Base-by-base conservation (phyloP, 2,888 invertebrate genomes). In the Agonopterix alstromeriana region DNA sequence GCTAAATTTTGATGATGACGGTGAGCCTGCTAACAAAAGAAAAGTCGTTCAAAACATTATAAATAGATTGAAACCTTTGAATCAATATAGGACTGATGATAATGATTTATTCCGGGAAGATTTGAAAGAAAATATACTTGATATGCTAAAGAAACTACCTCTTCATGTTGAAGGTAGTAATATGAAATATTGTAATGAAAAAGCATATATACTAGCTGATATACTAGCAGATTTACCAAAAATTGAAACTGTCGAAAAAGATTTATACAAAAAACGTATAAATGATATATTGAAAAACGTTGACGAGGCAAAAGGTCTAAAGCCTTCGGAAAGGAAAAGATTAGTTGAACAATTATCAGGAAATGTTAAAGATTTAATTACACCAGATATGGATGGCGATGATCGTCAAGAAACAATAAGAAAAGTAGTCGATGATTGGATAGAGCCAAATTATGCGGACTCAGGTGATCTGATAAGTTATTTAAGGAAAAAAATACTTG, bases 71-170 rank as follows among this genome's bases (percentile, higher is more conserved):
- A 62, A 58, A 43, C 46, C 55, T 41, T 38, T 38, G n/a, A 9
- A 38, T n/a, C n/a, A 38, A 38, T n/a, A 38, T 38, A 38, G 9
- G 38, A 7, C 50, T 27, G 48, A 56, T 50, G 54, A 61, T 36
- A 42, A 48, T 35, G 50, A 53, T n/a, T 27, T 38, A 51, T 57
- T 56, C 48, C 53, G 42, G 48, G 45, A 58, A 10, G 46, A 48
- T n/a, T 50, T 73, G 35, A 61, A 57, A 49, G 43, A 50, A 9
- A 61, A 62, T 50, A 56, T 67, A 8, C 44, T 52, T 10, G 49
- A 61, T 45, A 49, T 61, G 9, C 48, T 73, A 10, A 45, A 60
- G 35, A 48, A 57, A 17, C 49, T 63, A 42, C 56, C 62, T 10
- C 48, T 63, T 8, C 46, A n/a, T 10, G 10, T 38, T 3, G 38